These are phyloP conservation scores for Amphipyra tragopoginis DNA, from an alignment of 2,888 invertebrate genomes.

Conservation along the genomic window DNA sequence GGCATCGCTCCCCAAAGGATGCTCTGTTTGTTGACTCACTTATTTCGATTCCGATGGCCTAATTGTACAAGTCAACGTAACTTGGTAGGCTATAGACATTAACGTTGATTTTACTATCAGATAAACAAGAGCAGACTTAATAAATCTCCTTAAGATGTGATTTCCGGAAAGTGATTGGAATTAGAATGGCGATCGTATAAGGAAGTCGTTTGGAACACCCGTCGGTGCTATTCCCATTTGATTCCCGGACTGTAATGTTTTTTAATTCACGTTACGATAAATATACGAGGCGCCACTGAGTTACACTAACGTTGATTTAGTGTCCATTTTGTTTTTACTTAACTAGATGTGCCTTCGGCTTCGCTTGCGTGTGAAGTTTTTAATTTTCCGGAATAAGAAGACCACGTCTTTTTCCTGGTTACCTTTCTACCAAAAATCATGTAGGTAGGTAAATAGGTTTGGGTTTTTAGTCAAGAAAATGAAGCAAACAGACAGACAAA, in stretches of 20 bases:
- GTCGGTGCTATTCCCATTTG: slow-evolving; percentile 62
- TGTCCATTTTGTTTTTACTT: slow-evolving; percentile 8
- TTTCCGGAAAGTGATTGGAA: slow-evolving; percentile 77
- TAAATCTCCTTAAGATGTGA: slow-evolving; percentile 75
- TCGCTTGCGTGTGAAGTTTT: no score
- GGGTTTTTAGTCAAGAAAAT: no score
- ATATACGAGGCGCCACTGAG: slow-evolving; percentile 42
- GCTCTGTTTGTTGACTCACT: slow-evolving; percentile 82
- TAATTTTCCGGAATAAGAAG: no score
- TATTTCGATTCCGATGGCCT: slow-evolving; percentile 76
- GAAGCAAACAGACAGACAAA: no score
- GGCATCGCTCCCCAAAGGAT: slow-evolving; percentile 80
- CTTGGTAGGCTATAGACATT: slow-evolving; percentile 73
- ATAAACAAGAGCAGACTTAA: slow-evolving; percentile 80
- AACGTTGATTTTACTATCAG: slow-evolving; percentile 77
- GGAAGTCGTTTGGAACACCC: slow-evolving; percentile 78
- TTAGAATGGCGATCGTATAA: slow-evolving; percentile 75
- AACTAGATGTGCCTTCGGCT: neutral
- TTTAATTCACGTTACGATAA: slow-evolving; percentile 43
- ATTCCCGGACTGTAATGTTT: slow-evolving; percentile 65
- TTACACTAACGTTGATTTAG: slow-evolving; percentile 37
- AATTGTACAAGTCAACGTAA: slow-evolving; percentile 77
- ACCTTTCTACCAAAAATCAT: no score
- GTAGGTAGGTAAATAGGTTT: no score
- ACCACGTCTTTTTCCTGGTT: no score